Conservation (phyloP, 2,797 vertebrate species). For the Pelobates cultripes region DNA sequence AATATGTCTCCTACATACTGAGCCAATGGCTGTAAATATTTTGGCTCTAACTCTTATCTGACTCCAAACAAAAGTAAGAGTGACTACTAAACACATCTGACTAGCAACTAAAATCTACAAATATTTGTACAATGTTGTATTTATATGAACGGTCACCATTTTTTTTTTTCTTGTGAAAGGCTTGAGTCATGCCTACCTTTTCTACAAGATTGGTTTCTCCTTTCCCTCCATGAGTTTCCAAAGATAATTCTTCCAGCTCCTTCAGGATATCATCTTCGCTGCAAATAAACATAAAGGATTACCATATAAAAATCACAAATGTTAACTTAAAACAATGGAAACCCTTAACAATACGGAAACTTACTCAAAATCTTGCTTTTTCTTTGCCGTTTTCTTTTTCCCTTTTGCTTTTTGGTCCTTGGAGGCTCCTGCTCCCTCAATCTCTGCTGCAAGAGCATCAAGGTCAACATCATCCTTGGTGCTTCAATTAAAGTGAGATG, state of each 20-base stretch:
- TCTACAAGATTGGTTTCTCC: slow-evolving; percentile 70
- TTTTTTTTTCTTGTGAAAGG: not conserved
- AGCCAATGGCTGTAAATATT: too few relatives aligned
- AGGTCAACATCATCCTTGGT: slow-evolving; percentile 87
- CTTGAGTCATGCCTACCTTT: slow-evolving; percentile 67
- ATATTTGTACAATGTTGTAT: too few relatives aligned
- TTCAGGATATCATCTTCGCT: slow-evolving; percentile 96
- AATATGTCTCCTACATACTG: too few relatives aligned
- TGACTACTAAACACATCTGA: too few relatives aligned
- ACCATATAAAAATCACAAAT: not conserved
- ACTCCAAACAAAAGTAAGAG: too few relatives aligned
- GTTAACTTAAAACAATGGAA: not conserved
- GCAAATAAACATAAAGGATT: slow-evolving; percentile 61
- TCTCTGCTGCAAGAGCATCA: slow-evolving; percentile 89
- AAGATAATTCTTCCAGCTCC: slow-evolving; percentile 89
- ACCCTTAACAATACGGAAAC: slow-evolving; percentile 24
- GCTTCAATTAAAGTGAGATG: slow-evolving; percentile 65
- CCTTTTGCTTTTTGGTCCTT: slow-evolving; percentile 83
- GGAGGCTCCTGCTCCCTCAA: slow-evolving; percentile 88
- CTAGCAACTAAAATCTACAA: too few relatives aligned
- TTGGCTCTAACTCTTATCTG: too few relatives aligned
- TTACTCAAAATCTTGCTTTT: slow-evolving; percentile 87
- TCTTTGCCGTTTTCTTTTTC: slow-evolving; percentile 86
- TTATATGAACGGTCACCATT: too few relatives aligned
- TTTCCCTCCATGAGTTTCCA: slow-evolving; percentile 85